Conservation (phyloP, 1,140 invertebrate species). For the Metaphire vulgaris region DNA sequence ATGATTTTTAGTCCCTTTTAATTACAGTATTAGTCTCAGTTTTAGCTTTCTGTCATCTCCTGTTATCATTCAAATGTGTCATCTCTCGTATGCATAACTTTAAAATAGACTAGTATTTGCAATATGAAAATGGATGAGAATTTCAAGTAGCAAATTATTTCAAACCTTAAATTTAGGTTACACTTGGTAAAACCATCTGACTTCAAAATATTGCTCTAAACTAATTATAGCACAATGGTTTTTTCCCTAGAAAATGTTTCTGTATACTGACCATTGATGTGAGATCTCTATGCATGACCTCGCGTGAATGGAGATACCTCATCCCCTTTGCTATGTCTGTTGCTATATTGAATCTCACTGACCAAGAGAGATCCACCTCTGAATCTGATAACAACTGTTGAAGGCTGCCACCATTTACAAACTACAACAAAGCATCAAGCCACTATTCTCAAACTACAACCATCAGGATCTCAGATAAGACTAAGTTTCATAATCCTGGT, state of each 20-base stretch:
- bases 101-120: background rate
- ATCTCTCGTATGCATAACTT: background rate
- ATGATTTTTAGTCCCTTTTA: too few relatives aligned
- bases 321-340: slow-evolving; percentile 81
- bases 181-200: too few relatives aligned
- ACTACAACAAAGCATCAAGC: slow-evolving; percentile 57
- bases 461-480: background rate
- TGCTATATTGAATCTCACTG: slow-evolving; percentile 70
- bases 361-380: slow-evolving; percentile 72
- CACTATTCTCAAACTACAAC: background rate
- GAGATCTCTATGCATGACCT: slow-evolving; percentile 88
- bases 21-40: too few relatives aligned
- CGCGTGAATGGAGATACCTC: slow-evolving; percentile 80
- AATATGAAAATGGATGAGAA: background rate
- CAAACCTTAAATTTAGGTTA: too few relatives aligned
- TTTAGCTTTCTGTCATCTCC: too few relatives aligned
- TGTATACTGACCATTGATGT: slow-evolving; percentile 71
- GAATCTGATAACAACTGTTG: slow-evolving; percentile 78
- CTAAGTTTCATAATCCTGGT: background rate
- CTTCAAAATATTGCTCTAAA: too few relatives aligned
- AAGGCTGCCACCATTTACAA: slow-evolving; percentile 85
- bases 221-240: too few relatives aligned
- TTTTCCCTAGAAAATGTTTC: background rate
- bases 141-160: background rate
- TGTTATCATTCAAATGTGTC: background rate